Evolutionary conservation across 2,113 vertebrate species (phyloP).

Genomic region (Nestor notabilis): DNA sequence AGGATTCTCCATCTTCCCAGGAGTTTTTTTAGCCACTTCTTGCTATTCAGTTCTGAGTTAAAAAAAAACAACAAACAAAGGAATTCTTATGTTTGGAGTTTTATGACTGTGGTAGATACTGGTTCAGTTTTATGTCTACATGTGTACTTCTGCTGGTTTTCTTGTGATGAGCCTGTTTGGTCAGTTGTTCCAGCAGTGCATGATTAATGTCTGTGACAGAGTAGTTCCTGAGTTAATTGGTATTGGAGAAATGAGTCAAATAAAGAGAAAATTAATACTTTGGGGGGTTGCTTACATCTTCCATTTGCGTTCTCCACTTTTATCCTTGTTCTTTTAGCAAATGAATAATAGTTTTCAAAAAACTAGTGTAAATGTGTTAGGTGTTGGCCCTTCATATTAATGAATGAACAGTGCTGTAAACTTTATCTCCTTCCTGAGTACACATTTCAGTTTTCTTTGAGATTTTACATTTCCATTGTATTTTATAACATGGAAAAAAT

Average conservation of each 20-base stretch:
- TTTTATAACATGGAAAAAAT: not conserved
- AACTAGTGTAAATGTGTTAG: not conserved
- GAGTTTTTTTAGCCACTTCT: not conserved
- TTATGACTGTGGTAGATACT: not conserved
- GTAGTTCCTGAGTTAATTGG: not conserved
- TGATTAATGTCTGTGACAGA: not conserved
- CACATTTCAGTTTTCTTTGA: not conserved
- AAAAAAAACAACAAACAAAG: no score
- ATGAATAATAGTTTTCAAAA: not conserved
- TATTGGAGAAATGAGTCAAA: not conserved
- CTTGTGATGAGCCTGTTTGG: not conserved
- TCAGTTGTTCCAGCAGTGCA: not conserved
- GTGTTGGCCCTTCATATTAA: not conserved
- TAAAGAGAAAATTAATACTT: not conserved
- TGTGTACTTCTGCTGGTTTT: not conserved
- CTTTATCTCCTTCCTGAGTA: not conserved
- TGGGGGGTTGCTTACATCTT: not conserved
- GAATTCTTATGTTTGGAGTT: not conserved
- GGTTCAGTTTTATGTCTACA: not conserved
- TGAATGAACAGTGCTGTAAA: not conserved
- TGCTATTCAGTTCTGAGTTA: not conserved
- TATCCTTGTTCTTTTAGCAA: not conserved
- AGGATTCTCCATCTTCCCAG: not conserved
- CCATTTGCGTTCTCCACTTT: not conserved
- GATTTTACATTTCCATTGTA: not conserved